Evolutionary conservation across 2,888 invertebrate species (phyloP), one percentile per base, ranked within the genome.

Genomic region (Pterostichus niger): DNA sequence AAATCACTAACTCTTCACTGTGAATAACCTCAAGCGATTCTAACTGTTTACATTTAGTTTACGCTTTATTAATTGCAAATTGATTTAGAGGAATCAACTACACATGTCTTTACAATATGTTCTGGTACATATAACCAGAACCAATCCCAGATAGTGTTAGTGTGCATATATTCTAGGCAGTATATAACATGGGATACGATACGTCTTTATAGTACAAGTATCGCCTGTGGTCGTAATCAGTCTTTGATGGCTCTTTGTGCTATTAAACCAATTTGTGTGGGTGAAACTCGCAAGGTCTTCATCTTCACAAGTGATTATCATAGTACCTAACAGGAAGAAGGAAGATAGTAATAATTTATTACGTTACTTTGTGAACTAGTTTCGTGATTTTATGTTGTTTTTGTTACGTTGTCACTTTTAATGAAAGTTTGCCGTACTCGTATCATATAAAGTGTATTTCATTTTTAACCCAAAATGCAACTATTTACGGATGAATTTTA

Each of bases 191-290:
- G 24, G 17, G 11, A 5, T 24, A 11, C 17, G n/a, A 9, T 11
- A 64, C 7, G 64, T 33, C 64, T n/a, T 40, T 6, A 2, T 49
- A 49, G 71, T 52, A 49, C 33, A 11, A 46, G 75, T 52, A 52
- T 75, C 75, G 52, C 52, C 49, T 31, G 52, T 75, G 75, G 75
- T 40, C 17, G 76, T 77, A 77, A 77, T 56, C 56, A 77, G 56
- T 33, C 52, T 77, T 56, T 77, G 56, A 77, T 10, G 71, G 46
- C 52, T n/a, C 75, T 75, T 52, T 52, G 52, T 33, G 33, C 76
- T 77, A 40, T 56, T 77, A n/a, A 56, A 77, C 10, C 40, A 77
- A 77, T 77, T 56, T 77, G 46, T 24, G 46, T 13, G 46, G 40
- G 71, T 7, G 10, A 5, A 17, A 17, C 24, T 17, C 46, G 10